These are phyloP conservation scores for Meleagris gallopavo DNA, from an alignment of 2,113 vertebrate genomes.

Conservation along the genomic window DNA sequence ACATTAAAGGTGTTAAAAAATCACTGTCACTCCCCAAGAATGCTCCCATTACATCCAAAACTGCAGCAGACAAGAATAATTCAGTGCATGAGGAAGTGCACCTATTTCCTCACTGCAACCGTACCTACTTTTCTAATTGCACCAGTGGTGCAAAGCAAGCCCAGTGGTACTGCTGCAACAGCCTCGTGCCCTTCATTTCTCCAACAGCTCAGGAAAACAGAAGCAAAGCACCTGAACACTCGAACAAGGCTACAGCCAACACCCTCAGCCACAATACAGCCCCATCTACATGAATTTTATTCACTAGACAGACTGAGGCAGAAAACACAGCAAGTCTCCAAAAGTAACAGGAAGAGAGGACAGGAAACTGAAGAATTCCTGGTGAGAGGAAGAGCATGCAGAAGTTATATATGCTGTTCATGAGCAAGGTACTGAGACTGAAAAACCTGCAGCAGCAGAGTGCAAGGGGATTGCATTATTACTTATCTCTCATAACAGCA, in stretches of 20 bases:
- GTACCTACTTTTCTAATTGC: not conserved
- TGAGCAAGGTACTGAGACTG: not conserved
- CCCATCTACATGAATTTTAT: not conserved
- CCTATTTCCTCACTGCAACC: not conserved
- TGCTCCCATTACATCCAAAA: not conserved
- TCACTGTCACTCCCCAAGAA: rapidly evolving
- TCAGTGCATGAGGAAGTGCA: not conserved
- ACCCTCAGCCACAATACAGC: not conserved
- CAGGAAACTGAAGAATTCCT: not conserved
- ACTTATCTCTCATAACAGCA: not conserved
- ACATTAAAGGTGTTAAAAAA: not conserved
- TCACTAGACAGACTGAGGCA: not conserved
- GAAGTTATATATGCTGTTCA: not conserved
- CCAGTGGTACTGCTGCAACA: not conserved
- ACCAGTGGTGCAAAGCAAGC: not conserved
- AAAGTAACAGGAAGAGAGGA: not conserved
- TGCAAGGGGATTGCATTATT: not conserved
- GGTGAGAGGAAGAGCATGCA: not conserved
- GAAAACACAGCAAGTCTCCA: not conserved
- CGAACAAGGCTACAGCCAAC: not conserved
- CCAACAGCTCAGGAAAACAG: not conserved
- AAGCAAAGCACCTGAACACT: not conserved
- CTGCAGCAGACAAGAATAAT: not conserved
- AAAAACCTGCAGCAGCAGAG: not conserved
- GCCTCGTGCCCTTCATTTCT: not conserved